Evolutionary conservation across 1,140 invertebrate species (phyloP).

Genomic region (Diuraphis noxia): DNA sequence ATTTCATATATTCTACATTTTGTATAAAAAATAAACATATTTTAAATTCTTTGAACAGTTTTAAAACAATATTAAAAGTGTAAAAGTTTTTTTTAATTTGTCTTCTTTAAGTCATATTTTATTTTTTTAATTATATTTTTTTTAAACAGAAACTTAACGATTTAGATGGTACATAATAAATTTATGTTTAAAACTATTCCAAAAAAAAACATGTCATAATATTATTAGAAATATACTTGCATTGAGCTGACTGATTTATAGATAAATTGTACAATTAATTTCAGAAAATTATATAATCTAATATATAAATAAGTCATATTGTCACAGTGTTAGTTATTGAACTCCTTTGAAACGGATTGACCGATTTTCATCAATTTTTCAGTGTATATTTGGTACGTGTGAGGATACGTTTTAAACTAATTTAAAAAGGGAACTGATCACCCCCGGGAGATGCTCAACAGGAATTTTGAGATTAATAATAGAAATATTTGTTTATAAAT

Average conservation of each 20-base stretch:
- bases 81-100: neutral
- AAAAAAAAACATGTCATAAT: neutral
- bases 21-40: neutral
- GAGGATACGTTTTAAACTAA: too few species aligned
- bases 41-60: neutral
- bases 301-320: too few species aligned
- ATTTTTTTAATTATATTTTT: too few species aligned
- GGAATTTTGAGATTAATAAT: too few species aligned
- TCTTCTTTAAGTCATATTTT: neutral
- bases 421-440: too few species aligned
- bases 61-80: neutral
- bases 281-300: neutral
- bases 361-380: too few species aligned
- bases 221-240: neutral
- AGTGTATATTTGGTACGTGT: too few species aligned
- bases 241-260: neutral
- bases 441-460: too few species aligned
- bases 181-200: neutral
- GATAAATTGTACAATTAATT: neutral
- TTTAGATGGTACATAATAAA: neutral
- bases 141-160: neutral
- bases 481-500: too few species aligned
- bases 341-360: too few species aligned
- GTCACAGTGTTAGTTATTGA: too few species aligned
- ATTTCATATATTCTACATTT: neutral